phyloP scores from a whole-genome alignment of 2,113 vertebrate genomes.

The Fregetta grallaria region DNA sequence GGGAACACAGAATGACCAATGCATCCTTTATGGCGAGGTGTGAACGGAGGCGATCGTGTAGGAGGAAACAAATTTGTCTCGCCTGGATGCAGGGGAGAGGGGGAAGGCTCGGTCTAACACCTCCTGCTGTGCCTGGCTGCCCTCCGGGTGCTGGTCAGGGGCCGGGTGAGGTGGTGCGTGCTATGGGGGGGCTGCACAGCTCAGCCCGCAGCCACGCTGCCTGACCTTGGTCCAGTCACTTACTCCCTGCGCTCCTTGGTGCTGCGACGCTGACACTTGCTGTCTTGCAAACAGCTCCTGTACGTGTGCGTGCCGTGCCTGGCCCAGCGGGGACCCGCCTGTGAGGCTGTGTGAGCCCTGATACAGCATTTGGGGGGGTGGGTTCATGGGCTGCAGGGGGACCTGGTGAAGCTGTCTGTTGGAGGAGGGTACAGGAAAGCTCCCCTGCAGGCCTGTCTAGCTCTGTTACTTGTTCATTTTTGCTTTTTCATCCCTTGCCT shows the following conservation, averaged over 20 bases:
- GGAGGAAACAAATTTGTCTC: neutral
- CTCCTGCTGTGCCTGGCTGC: neutral
- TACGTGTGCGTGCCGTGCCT: fast-evolving
- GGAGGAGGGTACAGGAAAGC: neutral
- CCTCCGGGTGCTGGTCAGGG: neutral
- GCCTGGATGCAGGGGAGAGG: neutral
- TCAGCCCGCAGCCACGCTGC: fast-evolving
- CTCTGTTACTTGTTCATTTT: neutral
- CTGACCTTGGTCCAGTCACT: neutral
- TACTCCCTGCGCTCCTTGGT: neutral
- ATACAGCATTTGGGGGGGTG: neutral
- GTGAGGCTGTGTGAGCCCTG: neutral
- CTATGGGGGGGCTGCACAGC: neutral
- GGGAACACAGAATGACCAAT: neutral
- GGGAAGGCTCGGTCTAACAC: neutral
- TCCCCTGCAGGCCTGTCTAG: neutral
- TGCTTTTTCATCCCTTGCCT: neutral
- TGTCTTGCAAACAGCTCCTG: neutral
- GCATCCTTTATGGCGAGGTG: neutral
- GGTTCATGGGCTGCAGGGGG: neutral
- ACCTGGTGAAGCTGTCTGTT: neutral
- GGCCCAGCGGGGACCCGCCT: neutral
- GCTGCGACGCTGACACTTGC: neutral
- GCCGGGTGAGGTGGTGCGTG: neutral
- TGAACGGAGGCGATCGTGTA: fast-evolving